Evolutionary conservation across 2,113 vertebrate species (phyloP).

Genomic region (Myotis lucifugus): DNA sequence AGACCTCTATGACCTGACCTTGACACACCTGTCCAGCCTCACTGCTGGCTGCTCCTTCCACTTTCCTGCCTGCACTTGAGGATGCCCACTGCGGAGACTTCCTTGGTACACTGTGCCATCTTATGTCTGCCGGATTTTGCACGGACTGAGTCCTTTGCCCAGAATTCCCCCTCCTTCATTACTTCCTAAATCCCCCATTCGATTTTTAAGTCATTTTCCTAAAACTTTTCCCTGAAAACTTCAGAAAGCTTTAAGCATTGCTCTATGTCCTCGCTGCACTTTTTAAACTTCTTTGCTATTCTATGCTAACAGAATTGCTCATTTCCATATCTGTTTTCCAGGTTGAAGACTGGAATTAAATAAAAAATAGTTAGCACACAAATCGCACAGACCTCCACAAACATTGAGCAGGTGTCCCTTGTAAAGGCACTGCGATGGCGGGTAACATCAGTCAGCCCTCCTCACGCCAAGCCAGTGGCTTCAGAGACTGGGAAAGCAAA

Average conservation of each 20-base stretch:
- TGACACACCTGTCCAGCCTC: not conserved
- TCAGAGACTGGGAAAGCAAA: not conserved
- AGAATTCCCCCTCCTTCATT: not conserved
- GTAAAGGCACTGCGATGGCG: not conserved
- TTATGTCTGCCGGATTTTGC: not conserved
- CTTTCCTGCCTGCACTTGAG: not conserved
- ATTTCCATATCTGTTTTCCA: not conserved
- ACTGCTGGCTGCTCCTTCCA: not conserved
- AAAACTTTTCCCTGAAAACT: not conserved
- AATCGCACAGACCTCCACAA: not conserved
- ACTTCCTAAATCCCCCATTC: not conserved
- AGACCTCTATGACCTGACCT: not conserved
- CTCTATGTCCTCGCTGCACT: not conserved
- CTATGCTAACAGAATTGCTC: not conserved
- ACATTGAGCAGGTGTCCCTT: not conserved
- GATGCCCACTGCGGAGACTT: not conserved
- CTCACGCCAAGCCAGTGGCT: not conserved
- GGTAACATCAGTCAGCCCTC: not conserved
- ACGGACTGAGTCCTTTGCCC: not conserved
- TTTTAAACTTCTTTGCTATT: not conserved
- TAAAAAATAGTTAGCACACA: not conserved
- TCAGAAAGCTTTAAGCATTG: not conserved
- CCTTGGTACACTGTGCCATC: not conserved
- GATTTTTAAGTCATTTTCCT: conserved; percentile 8
- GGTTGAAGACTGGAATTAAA: not conserved